Conservation (phyloP, 2,113 vertebrate genomes). For the Cheilinus undulatus region DNA sequence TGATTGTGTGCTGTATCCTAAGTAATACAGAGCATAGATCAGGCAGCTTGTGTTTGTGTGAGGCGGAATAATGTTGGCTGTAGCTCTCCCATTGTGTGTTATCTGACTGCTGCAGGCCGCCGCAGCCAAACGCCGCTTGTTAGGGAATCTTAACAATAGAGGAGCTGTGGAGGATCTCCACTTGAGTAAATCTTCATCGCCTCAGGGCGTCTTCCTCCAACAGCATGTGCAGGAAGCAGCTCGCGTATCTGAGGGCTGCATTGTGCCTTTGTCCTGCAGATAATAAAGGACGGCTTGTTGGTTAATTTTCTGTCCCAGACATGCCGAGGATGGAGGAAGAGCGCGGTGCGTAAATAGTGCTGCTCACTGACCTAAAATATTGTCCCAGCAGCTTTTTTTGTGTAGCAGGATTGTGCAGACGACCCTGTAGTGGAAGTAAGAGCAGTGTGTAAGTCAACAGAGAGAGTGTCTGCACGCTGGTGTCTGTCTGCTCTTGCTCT, state of each 20-base stretch:
- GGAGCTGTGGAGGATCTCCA: slow-evolving; percentile 25
- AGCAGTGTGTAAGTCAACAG: not conserved
- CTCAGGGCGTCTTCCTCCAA: slow-evolving; percentile 34
- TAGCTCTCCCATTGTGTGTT: not conserved
- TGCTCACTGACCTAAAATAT: slow-evolving; percentile 58
- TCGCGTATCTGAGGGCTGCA: not conserved
- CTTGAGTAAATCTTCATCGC: slow-evolving; percentile 37
- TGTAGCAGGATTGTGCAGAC: not conserved
- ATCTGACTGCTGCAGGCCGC: slow-evolving; percentile 33
- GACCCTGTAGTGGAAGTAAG: not conserved
- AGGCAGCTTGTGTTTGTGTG: slow-evolving; percentile 6
- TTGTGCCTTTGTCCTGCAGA: slow-evolving; percentile 30
- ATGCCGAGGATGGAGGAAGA: not conserved
- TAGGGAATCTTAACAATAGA: slow-evolving; percentile 32
- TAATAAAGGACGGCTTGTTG: slow-evolving; percentile 7
- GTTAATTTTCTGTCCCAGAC: slow-evolving; percentile 19
- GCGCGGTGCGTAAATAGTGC: not conserved
- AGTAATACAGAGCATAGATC: not conserved
- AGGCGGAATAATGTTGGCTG: not conserved
- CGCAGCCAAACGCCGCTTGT: slow-evolving; percentile 27
- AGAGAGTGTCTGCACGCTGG: not conserved
- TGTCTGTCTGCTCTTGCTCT: not conserved
- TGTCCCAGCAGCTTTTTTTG: not conserved
- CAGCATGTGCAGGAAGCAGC: not conserved
- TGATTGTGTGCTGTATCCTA: not conserved